Evolutionary conservation across 2,888 invertebrate species (phyloP).

Genomic region (Pinctada fucata): DNA sequence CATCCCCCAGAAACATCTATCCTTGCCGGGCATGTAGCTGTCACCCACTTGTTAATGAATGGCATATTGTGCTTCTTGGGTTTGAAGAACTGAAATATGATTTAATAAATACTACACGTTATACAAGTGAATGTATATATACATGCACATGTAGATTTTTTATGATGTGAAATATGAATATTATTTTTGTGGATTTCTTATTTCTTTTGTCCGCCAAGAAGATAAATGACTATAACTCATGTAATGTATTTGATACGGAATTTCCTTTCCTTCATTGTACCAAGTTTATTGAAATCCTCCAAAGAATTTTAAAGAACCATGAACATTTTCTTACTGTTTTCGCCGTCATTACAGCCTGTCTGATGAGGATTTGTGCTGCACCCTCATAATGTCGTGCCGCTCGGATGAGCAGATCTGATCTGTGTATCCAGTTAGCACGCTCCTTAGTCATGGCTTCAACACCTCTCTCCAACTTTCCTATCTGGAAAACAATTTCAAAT

Average conservation of each 20-base stretch:
- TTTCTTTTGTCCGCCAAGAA: neutral
- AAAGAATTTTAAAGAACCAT: too few relatives aligned
- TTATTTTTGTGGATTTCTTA: neutral
- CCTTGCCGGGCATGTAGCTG: conserved; percentile 78
- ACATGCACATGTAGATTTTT: too few relatives aligned
- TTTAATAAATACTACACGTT: neutral
- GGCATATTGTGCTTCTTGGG: conserved; percentile 54
- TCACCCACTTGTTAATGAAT: conserved; percentile 75
- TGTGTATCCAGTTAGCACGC: conserved; percentile 75
- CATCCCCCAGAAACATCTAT: conserved; percentile 80
- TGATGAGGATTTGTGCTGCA: conserved; percentile 78
- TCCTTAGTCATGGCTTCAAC: conserved; percentile 71
- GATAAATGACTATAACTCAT: neutral
- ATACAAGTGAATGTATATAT: neutral
- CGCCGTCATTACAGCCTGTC: conserved; percentile 77
- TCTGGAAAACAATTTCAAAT: conserved; percentile 46
- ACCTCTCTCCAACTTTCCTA: conserved; percentile 68
- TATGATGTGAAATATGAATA: too few relatives aligned
- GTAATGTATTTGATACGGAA: neutral
- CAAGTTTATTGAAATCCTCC: too few relatives aligned
- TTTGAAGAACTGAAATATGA: conserved; percentile 60
- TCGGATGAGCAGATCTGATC: conserved; percentile 77
- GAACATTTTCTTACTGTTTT: conserved; percentile 62
- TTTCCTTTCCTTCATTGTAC: too few relatives aligned
- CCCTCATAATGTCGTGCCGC: conserved; percentile 80